Conservation (phyloP, 2,888 invertebrate genomes). For the Axea sp. region DNA sequence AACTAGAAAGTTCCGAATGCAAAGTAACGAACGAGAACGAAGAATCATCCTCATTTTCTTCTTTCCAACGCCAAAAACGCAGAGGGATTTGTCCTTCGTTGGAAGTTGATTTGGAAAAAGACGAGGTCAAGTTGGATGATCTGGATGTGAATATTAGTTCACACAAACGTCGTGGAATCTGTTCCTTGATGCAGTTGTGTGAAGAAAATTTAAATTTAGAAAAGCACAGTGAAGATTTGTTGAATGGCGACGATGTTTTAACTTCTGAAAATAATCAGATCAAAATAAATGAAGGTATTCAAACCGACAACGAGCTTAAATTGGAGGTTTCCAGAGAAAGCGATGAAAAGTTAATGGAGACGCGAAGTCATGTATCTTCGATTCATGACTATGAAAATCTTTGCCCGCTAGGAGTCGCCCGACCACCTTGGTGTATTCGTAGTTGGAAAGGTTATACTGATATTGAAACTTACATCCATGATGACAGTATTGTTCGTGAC, state of each 20-base stretch:
- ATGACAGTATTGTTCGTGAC: constrained; percentile 83
- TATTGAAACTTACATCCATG: constrained; percentile 84
- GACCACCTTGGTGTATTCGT: constrained; percentile 84
- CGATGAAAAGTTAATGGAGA: constrained; percentile 62
- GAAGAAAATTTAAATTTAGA: constrained; percentile 63
- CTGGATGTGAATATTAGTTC: constrained; percentile 77
- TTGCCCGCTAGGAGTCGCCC: constrained; percentile 83
- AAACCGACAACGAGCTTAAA: constrained; percentile 15
- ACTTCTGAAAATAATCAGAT: constrained; percentile 31
- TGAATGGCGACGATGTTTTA: constrained; percentile 1
- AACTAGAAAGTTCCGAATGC: constrained; percentile 37
- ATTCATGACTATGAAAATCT: constrained; percentile 85
- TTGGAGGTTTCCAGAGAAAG: constrained; percentile 29
- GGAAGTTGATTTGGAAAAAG: constrained; percentile 80
- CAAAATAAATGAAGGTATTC: constrained; percentile 54
- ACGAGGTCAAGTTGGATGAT: constrained; percentile 62
- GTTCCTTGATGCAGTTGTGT: constrained; percentile 81
- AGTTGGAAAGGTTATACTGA: constrained; percentile 85
- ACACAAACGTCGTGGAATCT: constrained; percentile 82
- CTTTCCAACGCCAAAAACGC: constrained; percentile 69
- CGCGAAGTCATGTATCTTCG: constrained; percentile 81
- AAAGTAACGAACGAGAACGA: constrained; percentile 30
- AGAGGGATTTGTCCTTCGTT: constrained; percentile 80
- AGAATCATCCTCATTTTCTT: constrained; percentile 50
- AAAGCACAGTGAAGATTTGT: constrained; percentile 21